Evolutionary conservation across 2,797 vertebrate species (phyloP).

Genomic region (Ptychobarbus kaznakovi): DNA sequence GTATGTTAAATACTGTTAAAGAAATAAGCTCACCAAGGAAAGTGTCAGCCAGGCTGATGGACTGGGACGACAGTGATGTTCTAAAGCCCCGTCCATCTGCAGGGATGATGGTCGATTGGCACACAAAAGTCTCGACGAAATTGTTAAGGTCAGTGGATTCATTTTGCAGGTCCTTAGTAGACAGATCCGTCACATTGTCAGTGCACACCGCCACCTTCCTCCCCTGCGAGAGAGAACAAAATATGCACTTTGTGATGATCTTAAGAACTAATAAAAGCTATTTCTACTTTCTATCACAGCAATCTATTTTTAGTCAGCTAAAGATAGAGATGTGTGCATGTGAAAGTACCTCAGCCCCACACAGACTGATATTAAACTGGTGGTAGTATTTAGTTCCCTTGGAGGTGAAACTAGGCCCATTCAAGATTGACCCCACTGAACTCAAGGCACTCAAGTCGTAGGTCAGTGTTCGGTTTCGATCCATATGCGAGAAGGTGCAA

Average conservation of each 20-base stretch:
- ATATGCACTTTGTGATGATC: background rate
- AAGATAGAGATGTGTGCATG: background rate
- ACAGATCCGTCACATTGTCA: conserved; percentile 95
- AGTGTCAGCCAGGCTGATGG: conserved; percentile 92
- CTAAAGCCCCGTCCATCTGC: conserved; percentile 94
- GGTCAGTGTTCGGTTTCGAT: conserved; percentile 84
- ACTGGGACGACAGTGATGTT: conserved; percentile 92
- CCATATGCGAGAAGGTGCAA: conserved; percentile 85
- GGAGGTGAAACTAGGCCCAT: conserved; percentile 95
- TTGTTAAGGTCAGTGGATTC: conserved; percentile 86
- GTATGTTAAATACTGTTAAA: background rate
- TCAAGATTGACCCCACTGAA: conserved; percentile 87
- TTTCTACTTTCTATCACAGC: conserved; percentile 12
- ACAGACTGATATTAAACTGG: conserved; percentile 95
- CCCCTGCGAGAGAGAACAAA: conserved; percentile 70
- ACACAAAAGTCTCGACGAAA: conserved; percentile 89
- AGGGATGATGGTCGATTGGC: conserved; percentile 96
- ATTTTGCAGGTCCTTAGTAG: conserved; percentile 82
- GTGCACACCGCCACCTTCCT: conserved; percentile 87
- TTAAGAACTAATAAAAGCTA: background rate
- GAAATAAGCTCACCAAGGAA: conserved; percentile 85
- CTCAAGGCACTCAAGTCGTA: conserved; percentile 90
- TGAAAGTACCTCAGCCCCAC: conserved; percentile 87
- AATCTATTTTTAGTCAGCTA: conserved; percentile 14
- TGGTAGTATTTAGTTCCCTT: conserved; percentile 97